Base-by-base conservation (phyloP, 2,113 vertebrate genomes). In the Tachycineta bicolor region DNA sequence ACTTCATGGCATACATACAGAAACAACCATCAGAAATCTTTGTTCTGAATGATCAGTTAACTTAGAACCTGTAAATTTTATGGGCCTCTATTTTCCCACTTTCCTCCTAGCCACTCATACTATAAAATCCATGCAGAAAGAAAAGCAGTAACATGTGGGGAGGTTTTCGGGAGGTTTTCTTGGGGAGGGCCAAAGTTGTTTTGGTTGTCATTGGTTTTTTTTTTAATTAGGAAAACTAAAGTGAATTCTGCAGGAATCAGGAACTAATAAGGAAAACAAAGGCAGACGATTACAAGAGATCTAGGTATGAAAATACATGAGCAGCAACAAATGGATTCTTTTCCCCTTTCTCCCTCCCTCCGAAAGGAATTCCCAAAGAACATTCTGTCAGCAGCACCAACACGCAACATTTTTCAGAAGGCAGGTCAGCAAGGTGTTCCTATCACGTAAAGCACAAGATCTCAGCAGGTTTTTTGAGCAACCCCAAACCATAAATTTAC, bases 131-230 rank as follows among this genome's bases (percentile, higher is more conserved):
- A 73, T 25, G 39, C 15, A 69, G 34, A 34, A 82, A 39, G 55
- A 76, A 86, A 80, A 83, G 37, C 26, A 73, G 29, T 28, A 68
- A 64, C 0, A 0, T 22, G 4, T 7, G 7, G 8, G 10, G 47
- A 13, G 8, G 8, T n/a, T 55, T 47, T n/a, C 29, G 14, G 12
- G 56, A 31, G 13, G 8, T 20, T 62, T 76, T 13, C 11, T 33
- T 12, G 6, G 0, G 11, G 1, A 3, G 4, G 3, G 7, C 6
- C 0, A 0, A 22, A 68, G 29, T 12, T 75, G 39, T 24, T 89
- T 53, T 49, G 23, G 10, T n/a, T 63, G 37, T 18, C 18, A 69
- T 19, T 43, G n/a, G 4, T 5, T 24, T 5, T 24, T n/a, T n/a
- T 77, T 67, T 56, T 28, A 46, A 33, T 63, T 39, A 79, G 39